phyloP scores from a whole-genome alignment of 2,797 vertebrate genomes.

The Aplochiton taeniatus region DNA sequence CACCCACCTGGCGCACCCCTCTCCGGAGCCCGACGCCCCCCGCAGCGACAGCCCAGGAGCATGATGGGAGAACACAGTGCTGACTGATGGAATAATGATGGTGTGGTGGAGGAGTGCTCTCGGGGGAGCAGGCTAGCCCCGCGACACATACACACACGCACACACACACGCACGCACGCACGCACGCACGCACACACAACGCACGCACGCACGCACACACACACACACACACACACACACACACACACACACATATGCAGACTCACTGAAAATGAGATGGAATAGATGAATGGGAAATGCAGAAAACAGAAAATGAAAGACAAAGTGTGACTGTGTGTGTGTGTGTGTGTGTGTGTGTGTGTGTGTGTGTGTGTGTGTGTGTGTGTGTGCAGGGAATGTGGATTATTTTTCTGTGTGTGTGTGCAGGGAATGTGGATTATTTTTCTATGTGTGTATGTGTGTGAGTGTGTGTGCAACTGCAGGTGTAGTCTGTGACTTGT shows the following conservation, averaged over 20 bases:
- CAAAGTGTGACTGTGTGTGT: background rate
- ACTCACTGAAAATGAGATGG: slow-evolving; percentile 50
- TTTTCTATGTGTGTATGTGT: too few relatives aligned
- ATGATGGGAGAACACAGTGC: slow-evolving; percentile 84
- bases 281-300: slow-evolving; percentile 66
- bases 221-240: too few relatives aligned
- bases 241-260: background rate
- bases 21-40: slow-evolving; percentile 70
- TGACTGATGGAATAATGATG: slow-evolving; percentile 91
- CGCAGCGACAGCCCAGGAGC: slow-evolving; percentile 81
- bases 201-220: too few relatives aligned
- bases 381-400: too few relatives aligned
- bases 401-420: background rate
- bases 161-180: too few relatives aligned
- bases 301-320: slow-evolving; percentile 4
- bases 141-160: slow-evolving; percentile 41
- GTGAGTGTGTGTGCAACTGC: too few relatives aligned
- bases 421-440: too few relatives aligned
- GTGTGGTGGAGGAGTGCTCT: slow-evolving; percentile 79
- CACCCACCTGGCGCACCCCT: slow-evolving; percentile 47
- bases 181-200: too few relatives aligned
- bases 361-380: too few relatives aligned
- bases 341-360: too few relatives aligned
- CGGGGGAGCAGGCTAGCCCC: slow-evolving; percentile 73
- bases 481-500: too few relatives aligned